phyloP scores from a whole-genome alignment of 2,888 invertebrate species.

The Atrina japonica region DNA sequence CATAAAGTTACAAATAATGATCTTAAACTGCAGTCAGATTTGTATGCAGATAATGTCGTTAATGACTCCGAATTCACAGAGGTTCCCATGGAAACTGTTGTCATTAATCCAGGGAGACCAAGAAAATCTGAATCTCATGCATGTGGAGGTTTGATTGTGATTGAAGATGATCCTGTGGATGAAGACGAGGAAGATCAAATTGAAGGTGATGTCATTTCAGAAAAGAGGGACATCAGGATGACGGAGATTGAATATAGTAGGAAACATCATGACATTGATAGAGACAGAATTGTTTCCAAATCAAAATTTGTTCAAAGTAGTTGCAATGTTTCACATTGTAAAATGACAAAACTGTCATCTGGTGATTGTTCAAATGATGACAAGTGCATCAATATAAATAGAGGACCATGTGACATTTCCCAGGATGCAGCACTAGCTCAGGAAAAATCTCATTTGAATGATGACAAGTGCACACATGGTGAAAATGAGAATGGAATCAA shows the following conservation, averaged over 20 bases:
- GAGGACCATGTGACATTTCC: too few relatives aligned
- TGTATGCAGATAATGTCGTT: too few relatives aligned
- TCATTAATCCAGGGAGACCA: not conserved
- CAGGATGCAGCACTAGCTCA: too few relatives aligned
- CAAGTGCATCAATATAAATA: too few relatives aligned
- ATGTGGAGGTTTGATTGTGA: slow-evolving; percentile 5
- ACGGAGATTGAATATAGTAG: not conserved
- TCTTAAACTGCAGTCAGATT: too few relatives aligned
- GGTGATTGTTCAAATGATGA: too few relatives aligned
- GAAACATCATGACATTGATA: not conserved
- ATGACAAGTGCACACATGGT: not conserved
- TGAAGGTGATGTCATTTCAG: not conserved
- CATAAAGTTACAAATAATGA: too few relatives aligned
- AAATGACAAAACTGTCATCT: too few relatives aligned
- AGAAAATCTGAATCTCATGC: not conserved
- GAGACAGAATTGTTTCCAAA: too few relatives aligned
- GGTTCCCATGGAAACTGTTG: slow-evolving; percentile 8
- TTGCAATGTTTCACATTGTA: too few relatives aligned
- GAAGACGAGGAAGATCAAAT: not conserved
- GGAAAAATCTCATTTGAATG: not conserved
- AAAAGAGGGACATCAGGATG: not conserved
- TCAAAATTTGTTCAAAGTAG: too few relatives aligned
- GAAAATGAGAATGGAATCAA: too few relatives aligned
- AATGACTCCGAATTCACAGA: not conserved
- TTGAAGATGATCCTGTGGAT: slow-evolving; percentile 1